Percentiles rank a stretch among this genome's conserved stretches.
Evolutionary conservation across 2,113 vertebrate species (phyloP).

Genomic region (Zosterops pallidus): DNA sequence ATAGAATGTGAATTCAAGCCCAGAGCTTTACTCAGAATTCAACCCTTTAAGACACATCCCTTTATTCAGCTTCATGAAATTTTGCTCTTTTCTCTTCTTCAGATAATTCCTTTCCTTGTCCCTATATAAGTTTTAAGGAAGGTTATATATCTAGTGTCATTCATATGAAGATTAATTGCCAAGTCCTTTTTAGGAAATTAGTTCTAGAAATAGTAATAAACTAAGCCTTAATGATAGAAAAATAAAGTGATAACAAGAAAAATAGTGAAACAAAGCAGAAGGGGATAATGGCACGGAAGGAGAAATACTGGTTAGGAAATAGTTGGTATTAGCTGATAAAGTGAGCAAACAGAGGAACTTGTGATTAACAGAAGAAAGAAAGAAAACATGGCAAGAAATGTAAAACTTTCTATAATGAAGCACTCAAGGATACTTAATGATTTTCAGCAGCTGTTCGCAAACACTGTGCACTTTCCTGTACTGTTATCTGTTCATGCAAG

Average conservation of each 20-base stretch:
- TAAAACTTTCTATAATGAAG: not conserved
- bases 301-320: not conserved
- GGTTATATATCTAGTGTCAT: slow-evolving; percentile 38
- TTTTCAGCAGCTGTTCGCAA: not conserved
- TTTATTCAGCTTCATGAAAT: slow-evolving; percentile 37
- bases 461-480: not conserved
- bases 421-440: not conserved
- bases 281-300: not conserved
- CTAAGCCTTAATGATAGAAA: slow-evolving; percentile 45
- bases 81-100: slow-evolving; percentile 37
- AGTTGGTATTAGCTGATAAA: not conserved
- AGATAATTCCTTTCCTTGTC: slow-evolving; percentile 24
- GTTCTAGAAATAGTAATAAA: slow-evolving; percentile 57
- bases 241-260: slow-evolving; percentile 1
- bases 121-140: slow-evolving; percentile 61
- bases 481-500: not conserved
- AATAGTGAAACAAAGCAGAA: not conserved
- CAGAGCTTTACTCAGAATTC: not conserved
- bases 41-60: not conserved
- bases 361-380: not conserved
- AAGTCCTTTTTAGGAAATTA: slow-evolving; percentile 56
- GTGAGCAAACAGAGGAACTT: not conserved
- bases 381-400: not conserved
- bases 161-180: slow-evolving; percentile 67
- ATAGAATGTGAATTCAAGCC: not conserved